Conservation (phyloP, 2,113 vertebrate species). For the Symphodus melops region DNA sequence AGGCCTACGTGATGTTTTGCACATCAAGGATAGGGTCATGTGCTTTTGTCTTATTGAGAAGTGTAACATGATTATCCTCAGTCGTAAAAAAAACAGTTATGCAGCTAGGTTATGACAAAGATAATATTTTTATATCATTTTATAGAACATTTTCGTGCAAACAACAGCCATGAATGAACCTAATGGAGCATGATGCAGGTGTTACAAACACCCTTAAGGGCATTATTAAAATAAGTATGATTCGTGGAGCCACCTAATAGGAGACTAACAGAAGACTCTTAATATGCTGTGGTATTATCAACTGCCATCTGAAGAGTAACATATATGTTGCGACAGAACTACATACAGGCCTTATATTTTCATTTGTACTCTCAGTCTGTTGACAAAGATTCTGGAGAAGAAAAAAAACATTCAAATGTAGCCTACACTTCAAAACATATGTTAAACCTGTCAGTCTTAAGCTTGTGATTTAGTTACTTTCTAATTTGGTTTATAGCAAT, state of each 20-base stretch:
- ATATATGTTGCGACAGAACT: not conserved
- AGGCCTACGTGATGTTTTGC: not conserved
- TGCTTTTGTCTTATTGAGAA: too few species aligned
- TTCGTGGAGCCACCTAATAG: constrained; percentile 5
- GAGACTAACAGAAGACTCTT: not conserved
- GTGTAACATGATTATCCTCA: too few species aligned
- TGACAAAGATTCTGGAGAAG: not conserved
- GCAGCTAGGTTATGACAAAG: too few species aligned
- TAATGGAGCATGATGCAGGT: constrained; percentile 48
- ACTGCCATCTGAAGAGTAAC: not conserved
- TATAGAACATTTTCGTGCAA: constrained; percentile 10
- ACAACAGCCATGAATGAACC: constrained; percentile 36
- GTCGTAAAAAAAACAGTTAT: too few species aligned
- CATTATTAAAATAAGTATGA: constrained; percentile 46
- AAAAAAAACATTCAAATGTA: constrained; percentile 14
- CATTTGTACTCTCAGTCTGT: not conserved
- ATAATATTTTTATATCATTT: too few species aligned
- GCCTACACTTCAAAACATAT: constrained; percentile 17
- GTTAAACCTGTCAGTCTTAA: not conserved
- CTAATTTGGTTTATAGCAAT: constrained; percentile 33
- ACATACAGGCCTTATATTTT: not conserved
- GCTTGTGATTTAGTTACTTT: constrained; percentile 56
- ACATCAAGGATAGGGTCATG: not conserved
- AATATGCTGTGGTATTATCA: constrained; percentile 5
- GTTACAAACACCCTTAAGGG: constrained; percentile 30